Evolutionary conservation across 2,797 vertebrate genomes (phyloP).

Genomic region (Cirrhinus mrigala): DNA sequence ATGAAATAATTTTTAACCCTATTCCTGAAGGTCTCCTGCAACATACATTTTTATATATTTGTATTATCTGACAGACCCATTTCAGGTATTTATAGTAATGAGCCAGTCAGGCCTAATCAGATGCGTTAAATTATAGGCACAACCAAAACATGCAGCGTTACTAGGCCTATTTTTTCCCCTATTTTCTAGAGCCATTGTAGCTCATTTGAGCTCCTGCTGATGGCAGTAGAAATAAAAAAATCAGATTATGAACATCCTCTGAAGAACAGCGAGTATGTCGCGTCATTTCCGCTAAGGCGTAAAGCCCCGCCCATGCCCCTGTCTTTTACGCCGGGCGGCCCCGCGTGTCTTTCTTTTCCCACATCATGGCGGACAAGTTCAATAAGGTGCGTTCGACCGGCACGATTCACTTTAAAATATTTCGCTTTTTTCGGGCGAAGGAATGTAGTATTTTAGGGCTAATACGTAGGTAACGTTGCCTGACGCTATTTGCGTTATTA

Average conservation of each 20-base stretch:
- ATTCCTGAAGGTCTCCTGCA: not conserved
- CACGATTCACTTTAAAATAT: not conserved
- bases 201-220: not conserved
- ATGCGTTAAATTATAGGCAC: not conserved
- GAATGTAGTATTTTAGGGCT: not conserved
- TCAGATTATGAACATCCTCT: not conserved
- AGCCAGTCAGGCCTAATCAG: not conserved
- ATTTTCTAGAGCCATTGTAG: not conserved
- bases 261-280: not conserved
- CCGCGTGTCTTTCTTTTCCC: constrained; percentile 84
- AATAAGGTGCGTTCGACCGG: constrained; percentile 77
- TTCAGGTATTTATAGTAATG: not conserved
- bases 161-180: not conserved
- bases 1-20: not conserved
- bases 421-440: not conserved
- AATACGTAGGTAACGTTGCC: not conserved
- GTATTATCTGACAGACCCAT: not conserved
- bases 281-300: constrained; percentile 64
- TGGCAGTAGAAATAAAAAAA: constrained; percentile 33
- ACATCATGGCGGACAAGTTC: constrained; percentile 87
- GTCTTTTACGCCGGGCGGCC: constrained; percentile 76
- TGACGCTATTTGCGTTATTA: no score
- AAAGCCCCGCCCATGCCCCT: constrained; percentile 72
- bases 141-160: not conserved
- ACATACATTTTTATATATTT: not conserved